A percentile compares a stretch with the other conserved stretches of the same genome.
These are phyloP conservation scores for Monodelphis domestica DNA, from an alignment of 2,797 vertebrate genomes.

Conservation along the genomic window DNA sequence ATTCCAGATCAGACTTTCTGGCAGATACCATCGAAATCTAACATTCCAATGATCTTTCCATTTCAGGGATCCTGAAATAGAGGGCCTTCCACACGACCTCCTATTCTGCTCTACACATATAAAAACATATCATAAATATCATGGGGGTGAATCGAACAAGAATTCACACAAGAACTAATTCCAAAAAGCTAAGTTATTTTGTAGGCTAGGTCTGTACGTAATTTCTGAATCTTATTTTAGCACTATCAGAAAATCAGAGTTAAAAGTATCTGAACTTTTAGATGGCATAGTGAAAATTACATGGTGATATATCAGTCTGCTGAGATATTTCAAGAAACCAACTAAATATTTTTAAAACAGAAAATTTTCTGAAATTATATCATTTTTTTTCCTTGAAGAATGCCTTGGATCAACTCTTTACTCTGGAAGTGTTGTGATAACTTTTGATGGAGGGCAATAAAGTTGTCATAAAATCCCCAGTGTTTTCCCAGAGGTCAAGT, in stretches of 20 bases:
- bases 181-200: not conserved
- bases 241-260: not conserved
- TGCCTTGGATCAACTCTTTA: not conserved
- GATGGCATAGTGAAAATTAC: not conserved
- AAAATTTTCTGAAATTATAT: not conserved
- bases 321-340: not conserved
- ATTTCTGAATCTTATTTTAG: not conserved
- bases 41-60: not conserved
- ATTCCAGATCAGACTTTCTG: not conserved
- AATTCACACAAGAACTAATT: not conserved
- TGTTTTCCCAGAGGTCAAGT: not conserved
- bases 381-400: not conserved
- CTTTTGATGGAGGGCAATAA: not conserved
- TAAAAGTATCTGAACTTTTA: not conserved
- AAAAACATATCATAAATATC: not conserved
- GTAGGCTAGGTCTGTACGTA: not conserved
- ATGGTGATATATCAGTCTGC: not conserved
- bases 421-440: not conserved
- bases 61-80: not conserved
- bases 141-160: constrained; percentile 15
- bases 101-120: not conserved
- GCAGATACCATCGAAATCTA: not conserved
- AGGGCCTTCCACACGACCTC: constrained; percentile 3
- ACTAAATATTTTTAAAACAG: not conserved
- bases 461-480: not conserved